These are phyloP conservation scores for Ryuthela nishihirai DNA, from an alignment of 2,888 invertebrate species.

Conservation along the genomic window DNA sequence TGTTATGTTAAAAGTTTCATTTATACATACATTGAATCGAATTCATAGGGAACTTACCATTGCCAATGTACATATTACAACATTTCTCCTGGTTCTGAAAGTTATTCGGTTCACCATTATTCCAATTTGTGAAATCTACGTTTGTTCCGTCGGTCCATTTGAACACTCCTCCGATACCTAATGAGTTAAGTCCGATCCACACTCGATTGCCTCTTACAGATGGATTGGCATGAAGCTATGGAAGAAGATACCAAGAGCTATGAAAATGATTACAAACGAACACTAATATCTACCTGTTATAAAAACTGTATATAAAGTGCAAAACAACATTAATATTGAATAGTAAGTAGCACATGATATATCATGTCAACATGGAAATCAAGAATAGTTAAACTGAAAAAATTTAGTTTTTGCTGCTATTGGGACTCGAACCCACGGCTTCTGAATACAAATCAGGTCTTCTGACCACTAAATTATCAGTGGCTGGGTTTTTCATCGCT, in stretches of 20 bases:
- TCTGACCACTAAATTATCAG: too few species aligned
- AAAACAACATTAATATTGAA: too few species aligned
- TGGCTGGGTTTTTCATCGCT: too few species aligned
- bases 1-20: too few species aligned
- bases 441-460: too few species aligned
- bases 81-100: slow-evolving; percentile 19
- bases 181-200: slow-evolving; percentile 29
- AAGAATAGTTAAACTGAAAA: too few species aligned
- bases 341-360: too few species aligned
- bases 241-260: not conserved
- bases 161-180: not conserved
- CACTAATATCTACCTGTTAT: not conserved
- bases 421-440: too few species aligned
- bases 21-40: too few species aligned
- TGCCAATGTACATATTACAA: slow-evolving; percentile 16
- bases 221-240: slow-evolving; percentile 4
- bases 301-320: not conserved
- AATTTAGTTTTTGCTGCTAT: too few species aligned
- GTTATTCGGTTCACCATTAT: slow-evolving; percentile 13
- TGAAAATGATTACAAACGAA: not conserved
- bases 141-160: slow-evolving; percentile 21
- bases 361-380: too few species aligned
- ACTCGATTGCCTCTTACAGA: slow-evolving; percentile 8
- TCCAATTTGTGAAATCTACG: slow-evolving; percentile 23
- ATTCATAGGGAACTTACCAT: slow-evolving; percentile 22